Base-by-base conservation (phyloP, 2,113 vertebrate species). In the Sinocyclocheilus grahami region DNA sequence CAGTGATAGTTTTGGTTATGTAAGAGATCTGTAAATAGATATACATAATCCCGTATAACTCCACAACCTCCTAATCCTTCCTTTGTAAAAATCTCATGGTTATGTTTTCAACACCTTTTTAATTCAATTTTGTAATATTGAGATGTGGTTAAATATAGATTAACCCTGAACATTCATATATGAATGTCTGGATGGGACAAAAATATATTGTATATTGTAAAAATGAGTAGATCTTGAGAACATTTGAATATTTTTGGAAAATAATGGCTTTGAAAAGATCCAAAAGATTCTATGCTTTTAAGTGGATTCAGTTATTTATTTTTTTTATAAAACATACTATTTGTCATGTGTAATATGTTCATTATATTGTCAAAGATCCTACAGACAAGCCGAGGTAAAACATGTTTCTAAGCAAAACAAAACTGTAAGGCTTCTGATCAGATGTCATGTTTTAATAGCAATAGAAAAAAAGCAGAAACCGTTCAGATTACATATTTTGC, bases 401-500 rank as follows among this genome's bases (percentile, higher is more conserved):
- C 1, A 2, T 76, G 11, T 55, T 27, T 27, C 39, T 48, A 22
- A 46, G 18, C 33, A 63, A 72, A 69, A 37, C 2, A 84, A 78
- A 84, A 16, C 76, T 58, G n/a, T n/a, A 14, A 83, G 33, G 46
- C 65, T 16, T 71, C 14, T 60, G 46, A 87, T 39, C 46, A 78
- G 82, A 51, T 74, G 33, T 39, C 16, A 60, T 53, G 63, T 67
- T 89, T 89, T 89, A 89, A 87, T 87, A 33, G 80, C 69, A 89
- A 82, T 71, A 72, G 48, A 78, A 87, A 84, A 67, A 84, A 67
- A 76, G 42, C 22, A 65, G 53, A 85, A 53, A 20, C 5, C 5
- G 0, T 33, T 48, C 16, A 58, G 48, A 58, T 58, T 14, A 71
- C 8, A 33, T 33, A 3, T 58, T 51, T 83, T 37, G 63, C 39